A percentile compares a stretch with the other conserved stretches of the same genome.
Conservation (phyloP, 37 sponge, comb jelly and placozoan species). For the Sycon ciliatum region DNA sequence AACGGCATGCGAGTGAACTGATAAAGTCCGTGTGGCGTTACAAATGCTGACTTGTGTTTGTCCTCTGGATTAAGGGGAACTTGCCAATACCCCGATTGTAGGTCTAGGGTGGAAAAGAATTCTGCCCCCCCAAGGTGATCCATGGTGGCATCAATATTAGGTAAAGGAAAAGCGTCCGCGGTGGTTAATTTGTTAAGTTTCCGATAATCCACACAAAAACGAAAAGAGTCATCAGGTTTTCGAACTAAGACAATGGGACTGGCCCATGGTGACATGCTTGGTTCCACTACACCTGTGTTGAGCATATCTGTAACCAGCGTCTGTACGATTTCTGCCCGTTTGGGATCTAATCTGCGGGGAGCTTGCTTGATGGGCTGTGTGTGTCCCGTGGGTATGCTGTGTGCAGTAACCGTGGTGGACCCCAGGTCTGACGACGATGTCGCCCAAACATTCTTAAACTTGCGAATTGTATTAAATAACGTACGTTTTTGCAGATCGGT, state of each 20-base stretch:
- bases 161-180: slow-evolving; percentile 19
- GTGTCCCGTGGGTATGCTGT: slow-evolving; percentile 10
- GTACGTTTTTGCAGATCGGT: no score
- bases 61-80: no score
- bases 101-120: neutral
- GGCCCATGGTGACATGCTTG: slow-evolving; percentile 20
- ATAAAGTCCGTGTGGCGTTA: no score
- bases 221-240: no score
- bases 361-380: slow-evolving; percentile 10
- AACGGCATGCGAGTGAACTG: no score
- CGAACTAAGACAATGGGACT: slow-evolving; percentile 22
- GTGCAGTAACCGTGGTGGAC: neutral
- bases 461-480: no score
- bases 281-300: no score
- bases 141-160: neutral
- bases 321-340: no score
- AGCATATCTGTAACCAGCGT: slow-evolving; percentile 1
- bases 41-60: no score
- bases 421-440: no score
- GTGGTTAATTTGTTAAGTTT: slow-evolving; percentile 21
- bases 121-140: neutral
- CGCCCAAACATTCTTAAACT: no score
- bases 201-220: slow-evolving; percentile 22
- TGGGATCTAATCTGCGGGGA: slow-evolving; percentile 9
- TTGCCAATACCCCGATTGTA: neutral